Conservation (phyloP, 2,113 vertebrate species). For the Bubo bubo region DNA sequence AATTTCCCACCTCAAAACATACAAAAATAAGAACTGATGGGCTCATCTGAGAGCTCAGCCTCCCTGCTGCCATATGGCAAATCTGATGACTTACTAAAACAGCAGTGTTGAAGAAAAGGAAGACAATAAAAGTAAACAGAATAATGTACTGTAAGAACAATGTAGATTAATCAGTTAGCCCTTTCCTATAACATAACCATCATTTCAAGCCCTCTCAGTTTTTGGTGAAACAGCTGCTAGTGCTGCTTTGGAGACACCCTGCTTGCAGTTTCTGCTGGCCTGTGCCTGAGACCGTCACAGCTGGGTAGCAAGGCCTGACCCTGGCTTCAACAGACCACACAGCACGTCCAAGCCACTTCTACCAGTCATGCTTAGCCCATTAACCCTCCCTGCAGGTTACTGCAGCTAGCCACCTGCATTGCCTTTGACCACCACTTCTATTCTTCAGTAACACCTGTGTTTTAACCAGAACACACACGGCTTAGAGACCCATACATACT, state of each 20-base stretch:
- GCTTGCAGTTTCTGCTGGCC: not conserved
- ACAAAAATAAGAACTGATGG: not conserved
- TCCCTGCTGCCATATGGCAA: not conserved
- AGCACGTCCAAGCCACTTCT: not conserved
- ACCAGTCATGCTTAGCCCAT: not conserved
- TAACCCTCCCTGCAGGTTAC: not conserved
- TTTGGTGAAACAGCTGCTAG: not conserved
- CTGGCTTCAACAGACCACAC: not conserved
- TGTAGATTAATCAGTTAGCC: not conserved
- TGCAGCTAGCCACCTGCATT: not conserved
- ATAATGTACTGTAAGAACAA: not conserved
- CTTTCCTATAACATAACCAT: not conserved
- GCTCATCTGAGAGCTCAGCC: not conserved
- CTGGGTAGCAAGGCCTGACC: not conserved
- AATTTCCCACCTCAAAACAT: not conserved
- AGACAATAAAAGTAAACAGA: not conserved
- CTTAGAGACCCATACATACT: not conserved
- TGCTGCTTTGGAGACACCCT: not conserved
- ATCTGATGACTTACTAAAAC: not conserved
- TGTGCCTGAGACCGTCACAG: not conserved
- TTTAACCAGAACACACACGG: not conserved
- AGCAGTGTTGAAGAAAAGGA: not conserved
- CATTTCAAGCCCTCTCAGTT: not conserved
- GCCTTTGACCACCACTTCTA: not conserved
- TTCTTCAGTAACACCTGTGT: not conserved